Conservation (phyloP, 2,113 vertebrate genomes). For the Anhinga rufa region DNA sequence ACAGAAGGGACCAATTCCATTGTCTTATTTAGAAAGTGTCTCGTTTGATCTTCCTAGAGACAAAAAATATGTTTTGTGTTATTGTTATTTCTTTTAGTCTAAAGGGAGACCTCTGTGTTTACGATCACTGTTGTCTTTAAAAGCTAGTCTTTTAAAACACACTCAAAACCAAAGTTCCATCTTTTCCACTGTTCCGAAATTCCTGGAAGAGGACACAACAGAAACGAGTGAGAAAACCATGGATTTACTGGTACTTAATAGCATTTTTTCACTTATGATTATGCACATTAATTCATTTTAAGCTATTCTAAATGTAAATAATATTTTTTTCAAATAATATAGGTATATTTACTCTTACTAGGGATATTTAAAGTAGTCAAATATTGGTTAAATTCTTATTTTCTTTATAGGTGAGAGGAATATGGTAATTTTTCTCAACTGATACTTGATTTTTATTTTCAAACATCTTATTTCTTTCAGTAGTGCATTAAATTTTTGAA, state of each 20-base stretch:
- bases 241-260: constrained; percentile 70
- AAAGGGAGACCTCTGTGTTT: constrained; percentile 64
- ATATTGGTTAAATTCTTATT: not conserved
- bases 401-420: not conserved
- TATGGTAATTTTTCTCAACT: not conserved
- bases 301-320: not conserved
- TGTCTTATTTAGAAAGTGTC: not conserved
- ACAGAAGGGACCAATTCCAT: not conserved
- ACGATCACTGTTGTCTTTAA: constrained; percentile 77
- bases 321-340: not conserved
- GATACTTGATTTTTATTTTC: not conserved
- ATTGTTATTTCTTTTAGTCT: constrained; percentile 60
- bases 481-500: not conserved
- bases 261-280: not conserved
- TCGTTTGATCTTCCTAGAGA: not conserved
- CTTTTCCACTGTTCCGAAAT: constrained; percentile 74
- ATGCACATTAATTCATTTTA: not conserved
- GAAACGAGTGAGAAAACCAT: constrained; percentile 58
- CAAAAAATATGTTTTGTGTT: not conserved
- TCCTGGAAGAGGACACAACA: constrained; percentile 73
- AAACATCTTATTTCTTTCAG: not conserved
- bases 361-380: not conserved
- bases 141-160: constrained; percentile 72
- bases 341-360: not conserved
- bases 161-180: constrained; percentile 41